Evolutionary conservation across 2,797 vertebrate genomes (phyloP), one percentile per base, ranked within the genome.

Genomic region (Gadopsis marmoratus): DNA sequence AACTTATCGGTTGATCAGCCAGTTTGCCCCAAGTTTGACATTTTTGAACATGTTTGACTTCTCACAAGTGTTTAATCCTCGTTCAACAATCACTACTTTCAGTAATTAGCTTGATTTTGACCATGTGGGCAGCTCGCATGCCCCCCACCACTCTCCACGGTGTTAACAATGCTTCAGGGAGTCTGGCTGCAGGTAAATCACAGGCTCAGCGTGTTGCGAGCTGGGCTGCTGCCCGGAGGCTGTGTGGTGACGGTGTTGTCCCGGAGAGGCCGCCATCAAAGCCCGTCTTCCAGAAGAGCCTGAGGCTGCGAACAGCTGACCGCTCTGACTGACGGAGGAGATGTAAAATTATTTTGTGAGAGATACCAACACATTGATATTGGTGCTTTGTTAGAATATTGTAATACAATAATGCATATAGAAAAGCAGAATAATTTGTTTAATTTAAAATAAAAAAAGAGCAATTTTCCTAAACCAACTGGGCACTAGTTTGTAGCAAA

Each of bases 251-350:
- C 76, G 4, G 37, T 53, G 79, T 26, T 10, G 67, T 86, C 85
- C 86, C 69, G 0, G 39, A 89, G 79, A 62, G 74, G 17, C 78
- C 60, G 0, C 71, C 90, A 91, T 92, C 91, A 90, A 92, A 92
- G 83, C 88, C 88, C 84, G 90, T 85, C 47, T 87, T 91, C 87
- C 89, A 79, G 68, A 71, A 55, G 72, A 81, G 84, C 91, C 90
- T 0, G 77, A 82, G 91, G 91, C 89, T 55, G 77, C 1, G 2
- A 81, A 35, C 71, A 77, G 67, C 64, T 29, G 17, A 65, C 61
- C 58, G 85, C 81, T 77, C 66, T 85, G 85, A 90, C 29, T 85
- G 88, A 89, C 81, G 66, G 76, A 45, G 41, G 64, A 76, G 66
- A 79, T 72, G 31, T 54, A 65, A 56, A 84, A 74, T 31, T 14